Evolutionary conservation across 2,888 invertebrate species (phyloP), one percentile per base, ranked within the genome.

Genomic region (Synanthedon vespiformis): DNA sequence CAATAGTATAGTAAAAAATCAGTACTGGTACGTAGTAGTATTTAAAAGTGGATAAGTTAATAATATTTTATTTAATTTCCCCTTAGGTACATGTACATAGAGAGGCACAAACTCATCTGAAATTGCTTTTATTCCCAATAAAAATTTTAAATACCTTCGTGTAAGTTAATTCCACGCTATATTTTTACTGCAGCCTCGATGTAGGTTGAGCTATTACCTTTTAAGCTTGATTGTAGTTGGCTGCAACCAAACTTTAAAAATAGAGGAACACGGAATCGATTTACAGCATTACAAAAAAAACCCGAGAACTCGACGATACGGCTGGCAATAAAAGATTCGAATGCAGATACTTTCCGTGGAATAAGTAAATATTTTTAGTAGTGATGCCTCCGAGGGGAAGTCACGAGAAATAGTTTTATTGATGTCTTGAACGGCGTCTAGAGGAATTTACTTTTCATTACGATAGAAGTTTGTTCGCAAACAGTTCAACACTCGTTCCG

Each of bases 391-490:
- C 56, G 57, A 60, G 63, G 60, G 60, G 56, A 63, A 71, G 64
- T 70, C 65, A 66, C 61, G 60, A 65, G 67, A 72, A 78, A 75
- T 80, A 80, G 81, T 80, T 77, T 72, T 77, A 80, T 81, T 77
- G 80, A 78, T 76, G 77, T 77, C 72, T 70, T 68, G 68, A 65
- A 70, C 68, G 66, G 52, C 64, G 67, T 61, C 65, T 62, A 55
- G 56, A 56, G 61, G 67, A 80, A 80, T 83, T 83, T 83, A 81
- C 82, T 81, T 82, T 82, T 80, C 81, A 83, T 81, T 81, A 80
- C 79, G 68, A 74, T 67, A 70, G 69, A 76, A 80, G 80, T 80
- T 80, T 78, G 77, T 74, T 69, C 65, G 69, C 77, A 81, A 81
- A 81, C 75, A 80, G 69, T 75, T 74, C 75, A 68, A 72, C 72